Conservation (phyloP, 2,888 invertebrate genomes). For the Beris chalybata region DNA sequence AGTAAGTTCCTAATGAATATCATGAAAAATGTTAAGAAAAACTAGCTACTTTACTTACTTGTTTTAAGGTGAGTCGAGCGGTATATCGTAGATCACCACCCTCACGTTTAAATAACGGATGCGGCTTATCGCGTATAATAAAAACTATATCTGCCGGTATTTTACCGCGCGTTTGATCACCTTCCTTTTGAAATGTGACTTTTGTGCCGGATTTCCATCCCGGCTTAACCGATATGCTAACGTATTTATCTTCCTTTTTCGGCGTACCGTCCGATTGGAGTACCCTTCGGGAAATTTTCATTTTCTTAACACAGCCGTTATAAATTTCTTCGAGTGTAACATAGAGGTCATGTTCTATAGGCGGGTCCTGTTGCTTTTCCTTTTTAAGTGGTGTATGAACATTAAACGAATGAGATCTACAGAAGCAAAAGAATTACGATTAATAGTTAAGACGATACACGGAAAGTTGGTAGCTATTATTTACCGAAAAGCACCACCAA, state of each 20-base stretch:
- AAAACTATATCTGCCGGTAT: slow-evolving; percentile 97
- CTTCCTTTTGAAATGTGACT: slow-evolving; percentile 96
- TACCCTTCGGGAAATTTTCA: slow-evolving; percentile 96
- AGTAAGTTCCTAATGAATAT: too few relatives aligned
- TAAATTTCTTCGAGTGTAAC: slow-evolving; percentile 93
- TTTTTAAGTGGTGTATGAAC: slow-evolving; percentile 75
- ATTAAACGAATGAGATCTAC: slow-evolving; percentile 86
- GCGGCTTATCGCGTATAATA: slow-evolving; percentile 93
- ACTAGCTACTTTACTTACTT: slow-evolving; percentile 63
- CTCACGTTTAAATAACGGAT: slow-evolving; percentile 87
- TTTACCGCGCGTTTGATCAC: slow-evolving; percentile 90
- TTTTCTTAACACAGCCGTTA: slow-evolving; percentile 95
- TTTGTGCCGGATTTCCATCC: slow-evolving; percentile 99
- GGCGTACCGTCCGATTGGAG: slow-evolving; percentile 82
- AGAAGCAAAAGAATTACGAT: slow-evolving; percentile 46
- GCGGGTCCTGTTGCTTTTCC: slow-evolving; percentile 84
- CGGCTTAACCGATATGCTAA: slow-evolving; percentile 93
- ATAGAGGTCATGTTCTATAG: slow-evolving; percentile 90
- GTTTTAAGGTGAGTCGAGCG: slow-evolving; percentile 84
- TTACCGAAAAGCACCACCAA: slow-evolving; percentile 68
- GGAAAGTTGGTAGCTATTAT: slow-evolving; percentile 27
- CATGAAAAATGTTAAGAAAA: too few relatives aligned
- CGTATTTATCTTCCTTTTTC: slow-evolving; percentile 91
- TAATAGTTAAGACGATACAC: slow-evolving; percentile 15
- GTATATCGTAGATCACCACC: slow-evolving; percentile 92